Conservation (phyloP, 2,888 invertebrate species). For the Lepeophtheirus nordmannii region DNA sequence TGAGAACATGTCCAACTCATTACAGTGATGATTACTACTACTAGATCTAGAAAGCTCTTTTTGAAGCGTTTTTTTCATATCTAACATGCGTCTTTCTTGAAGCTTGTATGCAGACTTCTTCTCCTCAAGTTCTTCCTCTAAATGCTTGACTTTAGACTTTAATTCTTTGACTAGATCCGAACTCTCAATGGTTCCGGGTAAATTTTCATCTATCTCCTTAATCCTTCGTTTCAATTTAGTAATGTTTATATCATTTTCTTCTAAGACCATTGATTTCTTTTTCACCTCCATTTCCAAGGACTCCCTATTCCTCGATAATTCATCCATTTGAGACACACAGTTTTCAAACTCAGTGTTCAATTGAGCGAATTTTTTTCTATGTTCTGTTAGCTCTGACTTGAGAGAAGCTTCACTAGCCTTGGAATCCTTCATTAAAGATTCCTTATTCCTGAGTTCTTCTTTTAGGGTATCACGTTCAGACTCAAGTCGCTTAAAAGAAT, state of each 20-base stretch:
- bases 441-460: neutral
- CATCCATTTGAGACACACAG: conserved; percentile 1
- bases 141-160: conserved; percentile 40
- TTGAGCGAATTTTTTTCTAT: neutral
- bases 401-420: neutral
- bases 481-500: neutral
- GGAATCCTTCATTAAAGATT: neutral
- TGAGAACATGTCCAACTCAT: too few relatives aligned
- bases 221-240: conserved; percentile 49
- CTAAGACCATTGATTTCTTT: neutral
- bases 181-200: neutral
- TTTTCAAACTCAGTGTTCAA: neutral
- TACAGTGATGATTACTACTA: neutral
- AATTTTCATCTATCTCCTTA: conserved; percentile 41
- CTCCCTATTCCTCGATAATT: neutral
- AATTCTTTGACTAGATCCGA: conserved; percentile 47
- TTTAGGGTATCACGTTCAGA: neutral
- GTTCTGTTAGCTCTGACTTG: neutral
- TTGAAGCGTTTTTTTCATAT: conserved; percentile 80
- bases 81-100: conserved; percentile 67
- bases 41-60: conserved; percentile 46
- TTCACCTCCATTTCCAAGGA: neutral
- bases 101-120: conserved; percentile 59
- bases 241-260: neutral
- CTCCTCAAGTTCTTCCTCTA: conserved; percentile 42